Percentiles rank a stretch among this genome's conserved stretches.
Conservation (phyloP, 1,140 invertebrate species). For the Xylocopa sonorina region DNA sequence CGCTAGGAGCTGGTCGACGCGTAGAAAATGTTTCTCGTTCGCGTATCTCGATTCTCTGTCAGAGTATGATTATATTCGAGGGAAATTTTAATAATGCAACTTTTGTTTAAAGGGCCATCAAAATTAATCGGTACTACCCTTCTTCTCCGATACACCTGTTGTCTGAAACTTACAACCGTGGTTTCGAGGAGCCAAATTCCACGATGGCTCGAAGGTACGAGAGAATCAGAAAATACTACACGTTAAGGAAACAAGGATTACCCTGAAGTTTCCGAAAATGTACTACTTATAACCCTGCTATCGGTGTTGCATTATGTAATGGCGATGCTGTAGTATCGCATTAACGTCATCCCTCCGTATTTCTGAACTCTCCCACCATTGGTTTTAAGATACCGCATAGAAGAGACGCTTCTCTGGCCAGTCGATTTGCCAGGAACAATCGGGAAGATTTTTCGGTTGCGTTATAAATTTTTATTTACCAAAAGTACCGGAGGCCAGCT, state of each 20-base stretch:
- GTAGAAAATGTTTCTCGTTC: background rate
- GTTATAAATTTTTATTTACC: constrained; percentile 36
- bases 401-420: background rate
- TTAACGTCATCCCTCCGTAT: background rate
- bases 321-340: too few relatives aligned
- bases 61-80: background rate
- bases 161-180: background rate
- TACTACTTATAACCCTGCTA: background rate
- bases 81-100: background rate
- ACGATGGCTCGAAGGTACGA: background rate
- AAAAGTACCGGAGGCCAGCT: background rate
- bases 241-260: background rate
- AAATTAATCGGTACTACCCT: too few relatives aligned
- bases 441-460: too few relatives aligned
- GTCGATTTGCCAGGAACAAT: background rate
- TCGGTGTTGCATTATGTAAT: background rate
- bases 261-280: background rate
- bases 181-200: background rate
- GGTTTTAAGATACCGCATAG: background rate
- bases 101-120: background rate
- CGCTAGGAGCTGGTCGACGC: background rate
- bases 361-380: background rate
- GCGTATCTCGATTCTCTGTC: background rate
- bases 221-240: background rate
- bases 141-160: too few relatives aligned